Evolutionary conservation across 2,888 invertebrate genomes (phyloP).

Genomic region (Venusia cambrica): DNA sequence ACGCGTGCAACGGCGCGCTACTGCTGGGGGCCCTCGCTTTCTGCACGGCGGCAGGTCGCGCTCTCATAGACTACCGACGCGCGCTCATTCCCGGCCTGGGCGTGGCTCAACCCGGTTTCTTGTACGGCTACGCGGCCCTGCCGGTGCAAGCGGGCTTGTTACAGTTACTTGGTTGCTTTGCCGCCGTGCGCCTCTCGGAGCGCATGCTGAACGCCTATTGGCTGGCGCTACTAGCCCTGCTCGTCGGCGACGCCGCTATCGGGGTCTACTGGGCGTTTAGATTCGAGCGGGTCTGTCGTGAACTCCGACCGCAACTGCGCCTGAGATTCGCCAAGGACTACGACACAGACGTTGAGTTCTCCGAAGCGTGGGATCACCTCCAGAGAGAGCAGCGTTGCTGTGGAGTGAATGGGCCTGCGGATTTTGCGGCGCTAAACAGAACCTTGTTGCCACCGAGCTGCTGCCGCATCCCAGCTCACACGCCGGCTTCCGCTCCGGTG

Average conservation of each 20-base stretch:
- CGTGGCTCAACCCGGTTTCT: conserved; percentile 89
- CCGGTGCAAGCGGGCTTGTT: conserved; percentile 86
- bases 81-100: conserved; percentile 87
- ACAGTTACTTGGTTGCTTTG: conserved; percentile 90
- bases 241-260: conserved; percentile 91
- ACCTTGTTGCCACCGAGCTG: conserved; percentile 70
- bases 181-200: conserved; percentile 89
- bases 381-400: conserved; percentile 90
- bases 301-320: conserved; percentile 85
- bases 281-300: conserved; percentile 87
- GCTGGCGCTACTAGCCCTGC: conserved; percentile 87
- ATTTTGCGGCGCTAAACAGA: conserved; percentile 70
- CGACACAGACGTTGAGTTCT: conserved; percentile 86
- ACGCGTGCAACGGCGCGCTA: conserved; percentile 94
- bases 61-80: conserved; percentile 86
- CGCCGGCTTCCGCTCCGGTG: conserved; percentile 76
- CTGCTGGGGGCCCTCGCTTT: conserved; percentile 91
- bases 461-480: conserved; percentile 67
- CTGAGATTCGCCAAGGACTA: conserved; percentile 85
- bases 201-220: conserved; percentile 91
- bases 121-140: conserved; percentile 92
- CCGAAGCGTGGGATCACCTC: conserved; percentile 88
- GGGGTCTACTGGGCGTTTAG: conserved; percentile 93
- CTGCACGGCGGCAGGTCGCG: conserved; percentile 87
- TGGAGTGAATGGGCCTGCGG: conserved; percentile 85